phyloP scores from a whole-genome alignment of 2,888 invertebrate species.

The Alcis repandata region DNA sequence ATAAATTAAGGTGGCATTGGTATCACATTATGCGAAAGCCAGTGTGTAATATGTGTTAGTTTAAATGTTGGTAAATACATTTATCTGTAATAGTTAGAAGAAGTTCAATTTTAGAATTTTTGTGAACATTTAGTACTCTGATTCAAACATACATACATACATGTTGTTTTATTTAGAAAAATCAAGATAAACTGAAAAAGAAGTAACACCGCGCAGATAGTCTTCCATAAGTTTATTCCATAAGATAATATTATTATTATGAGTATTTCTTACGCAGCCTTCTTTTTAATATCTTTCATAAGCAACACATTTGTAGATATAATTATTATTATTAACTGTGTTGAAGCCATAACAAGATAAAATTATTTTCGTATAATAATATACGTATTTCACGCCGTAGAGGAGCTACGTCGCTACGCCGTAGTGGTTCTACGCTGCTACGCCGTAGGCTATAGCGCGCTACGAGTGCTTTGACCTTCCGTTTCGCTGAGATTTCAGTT shows the following conservation, averaged over 20 bases:
- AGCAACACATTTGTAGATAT: too few species aligned
- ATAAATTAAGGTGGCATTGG: constrained; percentile 1
- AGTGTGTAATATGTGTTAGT: background rate
- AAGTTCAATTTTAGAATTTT: background rate
- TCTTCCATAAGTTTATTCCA: constrained; percentile 14
- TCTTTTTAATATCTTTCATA: too few species aligned
- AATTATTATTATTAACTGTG: background rate
- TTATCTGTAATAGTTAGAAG: background rate
- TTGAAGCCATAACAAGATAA: background rate
- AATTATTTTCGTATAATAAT: background rate
- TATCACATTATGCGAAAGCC: background rate
- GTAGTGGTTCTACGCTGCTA: constrained; percentile 14
- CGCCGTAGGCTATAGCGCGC: constrained; percentile 3
- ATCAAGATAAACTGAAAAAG: background rate
- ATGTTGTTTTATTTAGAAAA: background rate
- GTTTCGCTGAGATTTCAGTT: background rate
- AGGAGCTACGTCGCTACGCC: constrained; percentile 16
- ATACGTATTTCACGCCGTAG: background rate
- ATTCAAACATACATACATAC: background rate
- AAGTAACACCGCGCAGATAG: constrained; percentile 4
- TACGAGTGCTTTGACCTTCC: background rate
- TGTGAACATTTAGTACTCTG: background rate
- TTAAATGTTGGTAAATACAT: background rate
- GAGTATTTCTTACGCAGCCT: background rate
- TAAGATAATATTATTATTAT: too few species aligned